Evolutionary conservation across 2,888 invertebrate genomes (phyloP), one percentile per base, ranked within the genome.

Genomic region (Lysandra bellargus): DNA sequence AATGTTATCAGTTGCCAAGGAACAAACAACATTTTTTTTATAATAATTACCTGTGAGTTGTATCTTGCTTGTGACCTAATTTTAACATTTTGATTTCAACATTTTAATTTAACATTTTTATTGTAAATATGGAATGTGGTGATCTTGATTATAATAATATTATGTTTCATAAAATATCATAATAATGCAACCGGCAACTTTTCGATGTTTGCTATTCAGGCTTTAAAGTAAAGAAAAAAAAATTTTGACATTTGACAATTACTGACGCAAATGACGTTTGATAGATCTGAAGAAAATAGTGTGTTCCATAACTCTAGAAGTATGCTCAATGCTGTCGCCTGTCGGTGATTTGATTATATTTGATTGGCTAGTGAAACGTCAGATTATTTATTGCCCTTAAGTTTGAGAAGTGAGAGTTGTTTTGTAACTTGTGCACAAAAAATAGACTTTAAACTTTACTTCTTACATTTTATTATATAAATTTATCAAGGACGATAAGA

Each of bases 391-490:
- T 17, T 57, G 23, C 53, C 12, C 17, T 49, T 33, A 33, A 33
- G 49, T 53, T 49, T 76, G 14, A 33, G 14, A 49, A 23, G 9
- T 76, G 14, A 33, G 14, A 30, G 30, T 17, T 79, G 17, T 79
- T 75, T 73, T 60, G n/a, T 72, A 17, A 74, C 49, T 23, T 80
- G 44, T 79, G 17, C 14, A 33, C n/a, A 75, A 73, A 79, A 61
- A 81, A 78, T 80, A 81, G 80, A 83, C 81, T 83, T 83, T 82
- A 83, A 79, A 83, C 84, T 81, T 60, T 64, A 80, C 60, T 72
- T 73, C 61, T 23, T 75, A 37, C 7, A 64, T 4, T 44, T 49
- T 1, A 23, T 49, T 1, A 23, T 17, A 37, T 60, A 72, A 9
- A 17, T 78, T 69, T 30, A 37, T 9, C 2, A 14, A 49, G n/a